Evolutionary conservation across 2,888 invertebrate species (phyloP).

Genomic region (Parnassius smintheus): DNA sequence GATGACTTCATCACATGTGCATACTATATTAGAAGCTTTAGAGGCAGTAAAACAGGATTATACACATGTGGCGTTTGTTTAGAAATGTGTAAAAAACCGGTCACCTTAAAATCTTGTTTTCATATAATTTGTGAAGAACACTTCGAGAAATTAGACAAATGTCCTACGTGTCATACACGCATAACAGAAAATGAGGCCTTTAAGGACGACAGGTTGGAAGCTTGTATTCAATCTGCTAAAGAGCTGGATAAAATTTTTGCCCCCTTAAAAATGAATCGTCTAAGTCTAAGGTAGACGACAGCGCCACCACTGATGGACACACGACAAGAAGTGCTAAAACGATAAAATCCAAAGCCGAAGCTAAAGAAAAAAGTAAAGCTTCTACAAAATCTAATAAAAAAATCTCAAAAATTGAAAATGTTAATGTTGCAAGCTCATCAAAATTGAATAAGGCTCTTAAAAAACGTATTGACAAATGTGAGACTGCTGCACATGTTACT

Average conservation of each 20-base stretch:
- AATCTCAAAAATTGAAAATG: constrained; percentile 31
- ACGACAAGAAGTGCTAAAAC: constrained; percentile 30
- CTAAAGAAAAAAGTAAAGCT: constrained; percentile 30
- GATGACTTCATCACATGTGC: constrained; percentile 45
- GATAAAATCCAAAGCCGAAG: constrained; percentile 21
- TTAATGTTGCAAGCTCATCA: constrained; percentile 38
- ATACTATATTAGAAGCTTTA: constrained; percentile 56
- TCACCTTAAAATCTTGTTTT: constrained; percentile 66
- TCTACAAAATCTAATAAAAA: constrained; percentile 26
- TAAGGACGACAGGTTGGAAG: constrained; percentile 48
- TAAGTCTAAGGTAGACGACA: constrained; percentile 29
- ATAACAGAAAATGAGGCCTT: constrained; percentile 49
- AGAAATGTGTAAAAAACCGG: constrained; percentile 60
- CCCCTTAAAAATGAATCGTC: constrained; percentile 33
- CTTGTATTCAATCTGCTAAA: constrained; percentile 49
- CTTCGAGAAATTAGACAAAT: constrained; percentile 48
- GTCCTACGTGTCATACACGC: constrained; percentile 55
- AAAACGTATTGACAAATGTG: constrained; percentile 85
- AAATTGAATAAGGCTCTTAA: constrained; percentile 51
- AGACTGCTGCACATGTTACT: constrained; percentile 83
- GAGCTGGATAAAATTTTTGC: constrained; percentile 53
- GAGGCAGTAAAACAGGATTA: constrained; percentile 59
- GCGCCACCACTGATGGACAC: constrained; percentile 8
- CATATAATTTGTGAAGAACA: constrained; percentile 66
- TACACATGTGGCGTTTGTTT: constrained; percentile 58